Base-by-base conservation (phyloP, 2,888 invertebrate species). In the Chalcis sispes region DNA sequence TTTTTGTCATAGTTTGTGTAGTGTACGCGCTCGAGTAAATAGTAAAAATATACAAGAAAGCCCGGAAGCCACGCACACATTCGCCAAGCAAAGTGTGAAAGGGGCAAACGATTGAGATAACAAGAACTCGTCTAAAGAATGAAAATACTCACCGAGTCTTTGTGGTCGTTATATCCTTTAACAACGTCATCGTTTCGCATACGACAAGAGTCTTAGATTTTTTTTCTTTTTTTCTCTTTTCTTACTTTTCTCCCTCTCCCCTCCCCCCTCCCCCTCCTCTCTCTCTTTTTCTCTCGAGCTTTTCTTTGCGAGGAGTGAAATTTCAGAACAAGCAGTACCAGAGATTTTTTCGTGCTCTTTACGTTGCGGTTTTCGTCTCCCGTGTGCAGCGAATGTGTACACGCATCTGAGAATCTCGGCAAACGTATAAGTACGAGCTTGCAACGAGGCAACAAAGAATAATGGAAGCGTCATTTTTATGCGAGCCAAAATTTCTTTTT, bases 161-260 rank as follows among this genome's bases (percentile, higher is more conserved):
- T 42, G 42, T 15, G 76, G 79, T 86, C 85, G 83, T 85, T 86
- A 85, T 83, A 84, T 83, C 81, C 58, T 81, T 79, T 84, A 85
- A 85, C 82, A 82, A 82, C 81, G 81, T 76, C 77, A 77, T 79
- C 79, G 73, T 78, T 64, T 64, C 64, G 61, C 50, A 62, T 25
- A n/a, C 73, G 48, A 72, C 62, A 71, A 79, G 66, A 61, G 77
- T 56, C 42, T 70, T 52, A 59, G 69, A 62, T 71, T 56, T 56
- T 54, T 32, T 40, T n/a, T 10, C 32, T 52, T 13, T 65, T 27
- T 27, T 7, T 15, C 42, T 46, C 15, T 18, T 25, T 25, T 15
- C 2, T 2, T 15, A 13, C 2, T 2, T 2, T 8, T 13, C 8
- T 2, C 15, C 15, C 42, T 13, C 46, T 40, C 18, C 8, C 32